Evolutionary conservation across 2,888 invertebrate genomes (phyloP), one percentile per base, ranked within the genome.

Genomic region (Endotricha flammealis): DNA sequence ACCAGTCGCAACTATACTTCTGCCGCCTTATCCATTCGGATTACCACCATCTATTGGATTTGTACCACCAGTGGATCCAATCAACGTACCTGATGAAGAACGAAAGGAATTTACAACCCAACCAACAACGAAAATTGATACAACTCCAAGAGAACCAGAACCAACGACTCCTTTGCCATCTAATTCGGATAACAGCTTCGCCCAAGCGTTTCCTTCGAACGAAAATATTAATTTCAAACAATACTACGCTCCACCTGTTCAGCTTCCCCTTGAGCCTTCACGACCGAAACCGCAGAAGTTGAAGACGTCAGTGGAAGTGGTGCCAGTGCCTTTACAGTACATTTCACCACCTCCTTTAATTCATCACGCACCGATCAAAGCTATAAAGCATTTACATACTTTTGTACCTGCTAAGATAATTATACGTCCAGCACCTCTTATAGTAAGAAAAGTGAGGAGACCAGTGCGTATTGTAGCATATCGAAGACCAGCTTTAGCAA

Each of bases 21-120:
- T 86, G 4, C 85, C 86, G 0, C 82, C 85, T 0, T 86, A 80
- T 32, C 82, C 82, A 1, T 82, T 85, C 13, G 82, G 77, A 35
- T 64, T 67, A n/a, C 80, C 82, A 22, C 76, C 75, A 4, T 59
- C 63, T 4, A 60, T 76, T 30, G 77, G 74, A 12, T 61, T 82
- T 12, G 52, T 77, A 14, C 74, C 76, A 8, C 60, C 68, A 14
- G 51, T 55, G 38, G 67, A 70, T 36, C 60, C 73, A 1, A 53
- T 49, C 10, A 59, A 54, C 14, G 55, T 62, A 0, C 63, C 72
- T 7, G 64, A 73, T 25, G 71, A 64, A 23, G 61, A 57, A 13
- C 53, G 55, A 31, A 66, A 58, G 38, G 72, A 76, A 47, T 56
- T 71, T 3, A 76, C 77, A 1, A 77, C 68, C 30, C 59, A 58